phyloP scores from a whole-genome alignment of 1,140 invertebrate genomes.

The Nixonia krombeini region DNA sequence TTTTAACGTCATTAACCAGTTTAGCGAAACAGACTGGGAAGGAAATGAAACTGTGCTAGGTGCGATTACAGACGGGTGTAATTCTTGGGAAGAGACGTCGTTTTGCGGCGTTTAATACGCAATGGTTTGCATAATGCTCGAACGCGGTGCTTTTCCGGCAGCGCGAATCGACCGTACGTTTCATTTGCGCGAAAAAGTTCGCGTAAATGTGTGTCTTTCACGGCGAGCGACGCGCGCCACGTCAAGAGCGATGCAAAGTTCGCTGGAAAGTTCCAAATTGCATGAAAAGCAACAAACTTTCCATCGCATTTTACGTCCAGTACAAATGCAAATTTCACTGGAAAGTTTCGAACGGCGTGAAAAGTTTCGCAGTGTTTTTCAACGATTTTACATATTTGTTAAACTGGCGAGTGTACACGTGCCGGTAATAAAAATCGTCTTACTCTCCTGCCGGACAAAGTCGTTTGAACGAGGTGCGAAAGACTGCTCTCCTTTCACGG shows the following conservation, averaged over 20 bases:
- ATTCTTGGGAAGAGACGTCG: too few species aligned
- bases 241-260: constrained; percentile 38
- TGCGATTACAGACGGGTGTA: too few species aligned
- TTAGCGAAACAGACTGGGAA: too few species aligned
- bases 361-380: constrained; percentile 33
- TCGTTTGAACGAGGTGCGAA: too few species aligned
- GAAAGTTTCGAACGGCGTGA: constrained; percentile 41
- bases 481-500: too few species aligned
- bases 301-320: constrained; percentile 45
- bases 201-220: constrained; percentile 27
- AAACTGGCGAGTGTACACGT: constrained; percentile 17
- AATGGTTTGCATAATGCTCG: too few species aligned
- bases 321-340: constrained; percentile 47
- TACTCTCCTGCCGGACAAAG: background rate
- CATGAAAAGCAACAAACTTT: constrained; percentile 40
- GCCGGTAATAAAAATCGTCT: constrained; percentile 19
- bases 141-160: too few species aligned
- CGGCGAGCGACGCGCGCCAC: constrained; percentile 30
- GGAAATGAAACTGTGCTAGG: too few species aligned
- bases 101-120: too few species aligned
- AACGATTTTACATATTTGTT: constrained; percentile 47
- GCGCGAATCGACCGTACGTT: too few species aligned
- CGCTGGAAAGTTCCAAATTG: constrained; percentile 43
- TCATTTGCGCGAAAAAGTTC: constrained; percentile 20
- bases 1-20: too few species aligned